These are phyloP conservation scores for Antennarius striatus DNA, from an alignment of 2,113 vertebrate species.

Conservation along the genomic window DNA sequence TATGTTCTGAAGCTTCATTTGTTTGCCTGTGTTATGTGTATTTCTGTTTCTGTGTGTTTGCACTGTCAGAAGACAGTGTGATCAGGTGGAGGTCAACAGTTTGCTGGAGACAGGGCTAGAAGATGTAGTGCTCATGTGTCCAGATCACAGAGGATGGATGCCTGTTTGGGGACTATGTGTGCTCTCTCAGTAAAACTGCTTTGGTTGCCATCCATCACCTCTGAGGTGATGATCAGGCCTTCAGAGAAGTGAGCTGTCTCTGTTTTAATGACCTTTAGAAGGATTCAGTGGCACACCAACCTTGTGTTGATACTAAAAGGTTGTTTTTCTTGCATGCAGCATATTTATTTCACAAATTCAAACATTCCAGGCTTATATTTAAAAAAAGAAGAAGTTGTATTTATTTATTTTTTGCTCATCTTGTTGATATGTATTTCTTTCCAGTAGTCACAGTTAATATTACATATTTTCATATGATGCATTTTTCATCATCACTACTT, in stretches of 20 bases:
- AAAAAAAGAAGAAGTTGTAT: slow-evolving; percentile 16
- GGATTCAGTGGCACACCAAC: slow-evolving; percentile 10
- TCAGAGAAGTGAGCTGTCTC: slow-evolving; percentile 13
- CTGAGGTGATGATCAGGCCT: slow-evolving; percentile 32
- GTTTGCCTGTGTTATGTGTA: slow-evolving; percentile 1
- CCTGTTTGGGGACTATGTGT: slow-evolving; percentile 42
- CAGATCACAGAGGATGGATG: slow-evolving; percentile 40
- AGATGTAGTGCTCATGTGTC: slow-evolving; percentile 32
- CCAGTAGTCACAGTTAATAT: neutral
- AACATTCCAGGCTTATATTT: slow-evolving; percentile 8
- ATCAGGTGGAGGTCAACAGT: slow-evolving; percentile 34
- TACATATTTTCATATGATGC: neutral
- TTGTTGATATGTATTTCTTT: neutral
- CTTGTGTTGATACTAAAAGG: slow-evolving; percentile 8
- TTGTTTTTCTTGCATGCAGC: neutral
- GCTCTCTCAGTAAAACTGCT: slow-evolving; percentile 34
- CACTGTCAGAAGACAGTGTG: slow-evolving; percentile 41
- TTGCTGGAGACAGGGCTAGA: slow-evolving; percentile 34
- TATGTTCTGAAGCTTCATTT: neutral
- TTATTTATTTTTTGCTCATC: neutral
- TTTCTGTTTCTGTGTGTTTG: neutral
- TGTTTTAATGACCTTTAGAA: slow-evolving; percentile 18
- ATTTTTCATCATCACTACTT: slow-evolving; percentile 40
- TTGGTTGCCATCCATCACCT: slow-evolving; percentile 54
- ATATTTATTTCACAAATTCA: slow-evolving; percentile 4